Base-by-base conservation (phyloP, 2,113 vertebrate genomes). In the Pelvicachromis taeniatus region DNA sequence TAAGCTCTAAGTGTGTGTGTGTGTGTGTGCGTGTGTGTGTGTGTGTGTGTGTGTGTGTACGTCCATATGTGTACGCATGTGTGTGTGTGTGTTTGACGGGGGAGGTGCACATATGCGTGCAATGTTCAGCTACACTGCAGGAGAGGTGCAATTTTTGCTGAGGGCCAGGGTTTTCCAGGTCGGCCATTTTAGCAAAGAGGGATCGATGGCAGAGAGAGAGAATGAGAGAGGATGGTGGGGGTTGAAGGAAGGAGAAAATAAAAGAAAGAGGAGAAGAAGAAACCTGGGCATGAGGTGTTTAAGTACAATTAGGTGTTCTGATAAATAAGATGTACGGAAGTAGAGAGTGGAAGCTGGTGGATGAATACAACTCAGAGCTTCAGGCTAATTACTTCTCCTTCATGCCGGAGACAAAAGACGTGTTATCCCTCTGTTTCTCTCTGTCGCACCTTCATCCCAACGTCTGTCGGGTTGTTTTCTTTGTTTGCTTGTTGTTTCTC, bases 121-220 rank as follows among this genome's bases (percentile, higher is more conserved):
- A 9, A 77, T 83, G 88, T 85, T 92, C 83, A 81, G 88, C 83
- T 55, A 81, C 93, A 82, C 93, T 84, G 87, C 91, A 92, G 89
- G 90, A 92, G 87, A 82, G 82, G 63, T 86, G 86, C 12, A 14
- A 89, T 92, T 91, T 94, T 92, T 95, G 92, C 94, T 94, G 91
- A 94, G 92, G 91, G 88, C 88, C 91, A 91, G 87, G 85, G 92
- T 94, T 94, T 95, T 94, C 83, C 90, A 90, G 85, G 94, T 89
- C 94, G 89, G 94, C 94, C 94, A 95, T 95, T 94, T 95, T 95
- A 95, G 88, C 58, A 84, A 73, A 87, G 89, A 91, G 73, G 80
- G 83, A 88, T 84, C 87, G 83, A 92, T 45, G 70, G 90, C 84
- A 86, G 78, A 81, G 42, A 73, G 40, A 48, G 14, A 29, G 42